phyloP scores from a whole-genome alignment of 2,888 invertebrate genomes.

The Ecliptopera silaceata region DNA sequence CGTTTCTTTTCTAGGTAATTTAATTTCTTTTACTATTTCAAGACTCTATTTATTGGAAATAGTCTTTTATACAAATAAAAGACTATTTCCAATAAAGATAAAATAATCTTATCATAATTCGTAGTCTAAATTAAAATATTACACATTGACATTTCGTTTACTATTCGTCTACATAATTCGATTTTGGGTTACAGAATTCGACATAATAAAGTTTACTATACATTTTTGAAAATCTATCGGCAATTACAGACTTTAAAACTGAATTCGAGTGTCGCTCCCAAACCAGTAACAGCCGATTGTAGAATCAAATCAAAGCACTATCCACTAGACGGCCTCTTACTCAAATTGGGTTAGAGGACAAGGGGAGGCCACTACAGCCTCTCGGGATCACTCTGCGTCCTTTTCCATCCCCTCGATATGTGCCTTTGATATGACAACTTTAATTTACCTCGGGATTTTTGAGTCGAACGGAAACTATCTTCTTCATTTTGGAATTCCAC shows the following conservation, averaged over 20 bases:
- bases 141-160: too few relatives aligned
- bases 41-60: too few relatives aligned
- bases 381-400: constrained; percentile 41
- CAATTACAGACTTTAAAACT: background rate
- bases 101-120: too few relatives aligned
- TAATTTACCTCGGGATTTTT: constrained; percentile 37
- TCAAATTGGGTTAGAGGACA: constrained; percentile 62
- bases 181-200: background rate
- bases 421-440: constrained; percentile 41
- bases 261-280: background rate
- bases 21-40: background rate
- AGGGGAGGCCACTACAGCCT: constrained; percentile 49
- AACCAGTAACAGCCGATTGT: constrained; percentile 37
- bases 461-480: background rate
- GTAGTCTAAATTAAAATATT: too few relatives aligned
- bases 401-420: constrained; percentile 37
- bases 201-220: background rate
- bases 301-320: constrained; percentile 59
- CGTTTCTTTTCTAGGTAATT: background rate
- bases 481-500: constrained; percentile 1
- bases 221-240: background rate
- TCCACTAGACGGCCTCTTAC: constrained; percentile 48
- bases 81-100: too few relatives aligned
- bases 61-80: too few relatives aligned
- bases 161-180: too few relatives aligned